phyloP scores from a whole-genome alignment of 2,888 invertebrate genomes.

The Callyntrura guangdongensis region DNA sequence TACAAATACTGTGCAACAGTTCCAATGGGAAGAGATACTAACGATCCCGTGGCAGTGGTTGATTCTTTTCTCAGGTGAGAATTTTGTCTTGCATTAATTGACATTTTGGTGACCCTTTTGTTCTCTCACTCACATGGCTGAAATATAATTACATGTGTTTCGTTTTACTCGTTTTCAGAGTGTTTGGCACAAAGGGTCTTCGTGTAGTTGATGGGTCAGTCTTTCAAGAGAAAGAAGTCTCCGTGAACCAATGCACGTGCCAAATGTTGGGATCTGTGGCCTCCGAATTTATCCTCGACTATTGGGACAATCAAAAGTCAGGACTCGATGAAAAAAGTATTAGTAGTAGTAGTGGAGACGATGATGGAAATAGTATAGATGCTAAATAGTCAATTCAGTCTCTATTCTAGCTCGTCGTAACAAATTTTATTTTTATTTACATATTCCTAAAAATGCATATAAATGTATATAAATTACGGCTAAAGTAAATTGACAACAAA shows the following conservation, averaged over 20 bases:
- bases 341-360: slow-evolving; percentile 23
- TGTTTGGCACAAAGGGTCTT: slow-evolving; percentile 80
- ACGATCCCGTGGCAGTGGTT: slow-evolving; percentile 79
- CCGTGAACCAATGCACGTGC: slow-evolving; percentile 81
- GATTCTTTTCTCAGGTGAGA: slow-evolving; percentile 79
- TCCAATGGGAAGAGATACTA: slow-evolving; percentile 78
- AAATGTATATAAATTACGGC: neutral
- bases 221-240: slow-evolving; percentile 81
- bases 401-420: slow-evolving; percentile 37
- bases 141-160: neutral
- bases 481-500: neutral
- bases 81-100: neutral
- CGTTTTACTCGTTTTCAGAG: slow-evolving; percentile 53
- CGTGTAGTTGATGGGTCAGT: slow-evolving; percentile 82
- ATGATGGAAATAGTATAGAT: slow-evolving; percentile 52
- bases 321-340: slow-evolving; percentile 53
- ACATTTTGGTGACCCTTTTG: neutral
- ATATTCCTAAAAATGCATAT: too few species aligned
- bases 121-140: too few species aligned
- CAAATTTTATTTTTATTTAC: slow-evolving; percentile 44
- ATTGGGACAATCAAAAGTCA: slow-evolving; percentile 77
- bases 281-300: slow-evolving; percentile 79
- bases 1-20: slow-evolving; percentile 81
- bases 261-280: slow-evolving; percentile 81
- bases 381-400: slow-evolving; percentile 17